Conservation (phyloP, 2,113 vertebrate species). For the Chunga burmeisteri region DNA sequence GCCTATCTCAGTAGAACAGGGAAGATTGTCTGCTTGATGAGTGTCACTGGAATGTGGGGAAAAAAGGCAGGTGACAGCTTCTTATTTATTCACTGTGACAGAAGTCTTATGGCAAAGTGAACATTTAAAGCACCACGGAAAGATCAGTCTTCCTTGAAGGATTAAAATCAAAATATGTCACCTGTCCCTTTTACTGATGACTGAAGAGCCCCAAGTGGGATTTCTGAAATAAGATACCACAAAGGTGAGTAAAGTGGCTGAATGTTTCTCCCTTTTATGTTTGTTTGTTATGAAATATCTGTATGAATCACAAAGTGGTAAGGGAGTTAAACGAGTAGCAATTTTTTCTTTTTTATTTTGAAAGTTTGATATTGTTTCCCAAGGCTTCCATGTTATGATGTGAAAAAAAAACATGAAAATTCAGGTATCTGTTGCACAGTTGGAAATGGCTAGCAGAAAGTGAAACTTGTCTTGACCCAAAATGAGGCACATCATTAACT, state of each 20-base stretch:
- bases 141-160: background rate
- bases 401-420: background rate
- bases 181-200: background rate
- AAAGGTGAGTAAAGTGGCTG: background rate
- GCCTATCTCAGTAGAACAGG: background rate
- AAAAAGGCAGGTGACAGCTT: background rate
- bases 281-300: background rate
- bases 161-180: background rate
- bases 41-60: background rate
- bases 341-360: background rate
- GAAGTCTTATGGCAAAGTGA: background rate
- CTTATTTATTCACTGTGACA: background rate
- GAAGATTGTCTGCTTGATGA: background rate
- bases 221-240: background rate
- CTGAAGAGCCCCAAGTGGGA: background rate
- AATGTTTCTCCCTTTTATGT: background rate
- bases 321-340: background rate
- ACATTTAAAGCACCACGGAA: background rate
- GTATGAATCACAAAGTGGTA: background rate
- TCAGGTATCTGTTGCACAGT: background rate
- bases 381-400: background rate
- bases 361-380: background rate
- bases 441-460: background rate
- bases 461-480: fast-evolving
- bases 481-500: background rate